Conservation (phyloP, 2,888 invertebrate genomes). For the Tenthredo amoena region DNA sequence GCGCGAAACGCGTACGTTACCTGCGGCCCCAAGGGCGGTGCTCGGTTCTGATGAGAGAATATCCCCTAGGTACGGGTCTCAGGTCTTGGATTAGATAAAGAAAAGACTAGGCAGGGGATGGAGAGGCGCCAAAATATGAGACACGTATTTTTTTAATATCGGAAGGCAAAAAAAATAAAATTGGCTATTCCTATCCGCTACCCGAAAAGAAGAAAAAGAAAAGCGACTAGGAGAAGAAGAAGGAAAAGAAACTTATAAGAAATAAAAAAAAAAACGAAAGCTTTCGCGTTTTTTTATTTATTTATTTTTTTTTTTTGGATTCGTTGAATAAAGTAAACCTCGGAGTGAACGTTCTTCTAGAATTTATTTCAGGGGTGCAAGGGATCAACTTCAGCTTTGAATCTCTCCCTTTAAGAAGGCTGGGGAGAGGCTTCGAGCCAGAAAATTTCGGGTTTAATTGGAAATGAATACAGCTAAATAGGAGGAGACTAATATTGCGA, state of each 20-base stretch:
- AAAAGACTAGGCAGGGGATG: background rate
- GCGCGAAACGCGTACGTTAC: slow-evolving; percentile 13
- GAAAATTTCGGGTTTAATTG: background rate
- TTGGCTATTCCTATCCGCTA: background rate
- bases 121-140: background rate
- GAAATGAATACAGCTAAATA: background rate
- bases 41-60: slow-evolving; percentile 9
- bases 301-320: background rate
- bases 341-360: background rate
- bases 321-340: background rate
- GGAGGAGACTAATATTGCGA: background rate
- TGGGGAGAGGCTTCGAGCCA: background rate
- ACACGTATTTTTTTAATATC: slow-evolving; percentile 10
- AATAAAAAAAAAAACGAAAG: background rate
- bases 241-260: background rate
- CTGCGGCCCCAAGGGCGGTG: slow-evolving; percentile 15
- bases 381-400: background rate
- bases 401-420: background rate
- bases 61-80: slow-evolving; percentile 13
- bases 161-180: background rate
- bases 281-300: background rate
- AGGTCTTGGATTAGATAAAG: background rate
- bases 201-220: background rate
- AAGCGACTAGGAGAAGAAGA: background rate
- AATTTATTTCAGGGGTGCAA: background rate